These are phyloP conservation scores for Hydrophis major DNA, from an alignment of 2,797 vertebrate genomes.

Conservation along the genomic window DNA sequence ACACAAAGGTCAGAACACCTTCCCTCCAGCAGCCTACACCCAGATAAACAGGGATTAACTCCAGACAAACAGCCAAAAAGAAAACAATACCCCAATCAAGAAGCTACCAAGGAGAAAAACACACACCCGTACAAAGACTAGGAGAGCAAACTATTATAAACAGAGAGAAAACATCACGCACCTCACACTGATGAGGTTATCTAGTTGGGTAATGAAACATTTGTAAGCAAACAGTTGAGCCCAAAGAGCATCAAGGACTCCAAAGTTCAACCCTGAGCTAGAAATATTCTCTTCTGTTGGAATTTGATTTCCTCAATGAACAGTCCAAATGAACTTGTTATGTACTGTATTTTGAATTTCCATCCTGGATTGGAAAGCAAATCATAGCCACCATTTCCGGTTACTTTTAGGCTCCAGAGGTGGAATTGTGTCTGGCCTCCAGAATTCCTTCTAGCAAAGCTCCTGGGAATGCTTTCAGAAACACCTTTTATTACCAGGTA, in stretches of 20 bases:
- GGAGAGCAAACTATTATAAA: background rate
- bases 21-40: background rate
- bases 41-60: background rate
- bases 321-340: constrained; percentile 8
- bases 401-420: constrained; percentile 72
- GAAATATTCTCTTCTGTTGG: background rate
- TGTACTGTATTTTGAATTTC: constrained; percentile 19
- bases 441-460: constrained; percentile 76
- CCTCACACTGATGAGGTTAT: background rate
- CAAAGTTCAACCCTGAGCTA: background rate
- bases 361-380: background rate
- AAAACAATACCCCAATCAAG: background rate
- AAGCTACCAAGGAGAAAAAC: background rate
- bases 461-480: constrained; percentile 78
- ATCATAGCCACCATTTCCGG: background rate
- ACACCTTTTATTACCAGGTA: constrained; percentile 88
- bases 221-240: background rate
- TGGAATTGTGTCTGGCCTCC: constrained; percentile 78
- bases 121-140: background rate
- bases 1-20: background rate
- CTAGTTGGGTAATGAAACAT: background rate
- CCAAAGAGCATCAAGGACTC: background rate
- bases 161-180: background rate
- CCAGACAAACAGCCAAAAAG: background rate
- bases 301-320: constrained; percentile 33